Evolutionary conservation across 2,113 vertebrate genomes (phyloP).

Genomic region (Lophura nycthemera): DNA sequence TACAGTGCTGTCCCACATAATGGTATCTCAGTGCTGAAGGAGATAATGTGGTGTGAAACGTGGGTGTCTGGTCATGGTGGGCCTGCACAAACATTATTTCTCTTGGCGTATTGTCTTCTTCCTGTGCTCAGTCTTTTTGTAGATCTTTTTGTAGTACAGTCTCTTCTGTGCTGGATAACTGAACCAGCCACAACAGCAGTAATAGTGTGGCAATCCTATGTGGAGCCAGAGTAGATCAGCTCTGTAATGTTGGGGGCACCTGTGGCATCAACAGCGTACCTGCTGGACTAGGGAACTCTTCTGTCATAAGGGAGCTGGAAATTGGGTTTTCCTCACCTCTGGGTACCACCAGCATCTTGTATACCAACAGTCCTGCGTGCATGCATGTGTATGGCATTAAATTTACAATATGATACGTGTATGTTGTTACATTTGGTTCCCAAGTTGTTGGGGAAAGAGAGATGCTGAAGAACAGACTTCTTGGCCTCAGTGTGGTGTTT

Average conservation of each 20-base stretch:
- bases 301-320: neutral
- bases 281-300: neutral
- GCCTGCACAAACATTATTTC: neutral
- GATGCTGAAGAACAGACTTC: neutral
- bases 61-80: neutral
- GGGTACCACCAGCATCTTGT: neutral
- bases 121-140: neutral
- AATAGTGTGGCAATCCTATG: neutral
- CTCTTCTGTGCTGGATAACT: neutral
- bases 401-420: accelerated
- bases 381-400: too few relatives aligned
- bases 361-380: too few relatives aligned
- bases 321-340: neutral
- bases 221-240: neutral
- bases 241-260: accelerated
- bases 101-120: neutral
- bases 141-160: neutral
- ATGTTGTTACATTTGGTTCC: neutral
- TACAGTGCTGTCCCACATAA: neutral
- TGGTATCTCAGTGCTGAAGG: neutral
- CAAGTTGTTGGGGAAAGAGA: neutral
- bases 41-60: neutral
- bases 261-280: accelerated
- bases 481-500: neutral
- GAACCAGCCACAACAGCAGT: neutral